These are phyloP conservation scores for Leptinotarsa defecta DNA, from an alignment of 1,140 invertebrate species.

Conservation along the genomic window DNA sequence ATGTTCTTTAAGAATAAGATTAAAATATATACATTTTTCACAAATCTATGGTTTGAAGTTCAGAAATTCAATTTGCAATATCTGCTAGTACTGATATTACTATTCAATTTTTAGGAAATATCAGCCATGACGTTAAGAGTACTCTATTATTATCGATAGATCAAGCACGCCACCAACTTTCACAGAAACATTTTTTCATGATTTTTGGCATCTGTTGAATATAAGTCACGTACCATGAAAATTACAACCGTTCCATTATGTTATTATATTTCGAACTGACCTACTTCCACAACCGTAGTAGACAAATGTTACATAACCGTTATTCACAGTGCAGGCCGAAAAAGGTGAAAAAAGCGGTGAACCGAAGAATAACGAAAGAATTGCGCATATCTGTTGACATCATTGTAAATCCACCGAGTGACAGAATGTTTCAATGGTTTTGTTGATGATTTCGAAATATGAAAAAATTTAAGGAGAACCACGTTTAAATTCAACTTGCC, in stretches of 20 bases:
- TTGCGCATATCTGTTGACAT: not conserved
- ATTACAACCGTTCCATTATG: not conserved
- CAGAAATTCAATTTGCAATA: no score
- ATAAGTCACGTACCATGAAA: not conserved
- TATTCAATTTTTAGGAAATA: not conserved
- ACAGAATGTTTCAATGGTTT: not conserved
- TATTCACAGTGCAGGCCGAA: not conserved
- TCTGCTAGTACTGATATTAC: not conserved
- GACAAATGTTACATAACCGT: constrained; percentile 8
- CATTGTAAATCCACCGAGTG: not conserved
- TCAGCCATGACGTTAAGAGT: not conserved
- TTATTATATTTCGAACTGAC: not conserved
- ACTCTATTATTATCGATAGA: constrained; percentile 3
- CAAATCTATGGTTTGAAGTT: no score
- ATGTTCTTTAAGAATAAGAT: no score
- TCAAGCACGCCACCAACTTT: not conserved
- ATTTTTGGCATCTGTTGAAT: not conserved
- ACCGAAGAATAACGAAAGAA: not conserved
- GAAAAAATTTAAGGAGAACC: not conserved
- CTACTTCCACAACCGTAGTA: not conserved
- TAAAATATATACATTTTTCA: no score
- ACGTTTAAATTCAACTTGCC: no score
- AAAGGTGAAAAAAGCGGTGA: not conserved
- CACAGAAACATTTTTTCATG: not conserved
- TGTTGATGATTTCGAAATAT: not conserved